Conservation (phyloP, 1,140 invertebrate species). For the Drosophila prosaltans region DNA sequence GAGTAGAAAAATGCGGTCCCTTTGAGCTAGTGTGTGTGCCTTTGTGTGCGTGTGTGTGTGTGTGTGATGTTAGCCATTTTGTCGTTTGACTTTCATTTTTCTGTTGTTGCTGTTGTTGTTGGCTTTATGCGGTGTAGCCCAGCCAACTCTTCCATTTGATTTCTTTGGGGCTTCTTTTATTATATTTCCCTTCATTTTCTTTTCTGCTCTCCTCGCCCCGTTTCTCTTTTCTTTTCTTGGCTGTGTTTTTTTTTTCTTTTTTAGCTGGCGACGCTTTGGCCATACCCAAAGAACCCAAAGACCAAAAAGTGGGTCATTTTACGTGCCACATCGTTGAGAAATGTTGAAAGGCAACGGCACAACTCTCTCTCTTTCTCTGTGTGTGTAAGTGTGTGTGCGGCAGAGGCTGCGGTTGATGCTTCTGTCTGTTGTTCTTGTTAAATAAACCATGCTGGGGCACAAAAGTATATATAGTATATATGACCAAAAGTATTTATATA, state of each 20-base stretch:
- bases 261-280: conserved; percentile 42
- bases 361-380: not conserved
- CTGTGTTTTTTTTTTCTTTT: conserved; percentile 12
- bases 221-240: not conserved
- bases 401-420: conserved; percentile 23
- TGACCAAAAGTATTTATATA: conserved; percentile 13
- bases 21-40: not conserved
- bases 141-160: conserved; percentile 75
- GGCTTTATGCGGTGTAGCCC: conserved; percentile 39
- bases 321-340: conserved; percentile 41
- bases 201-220: no score
- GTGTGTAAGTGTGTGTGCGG: conserved; percentile 18
- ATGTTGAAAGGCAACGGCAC: conserved; percentile 38
- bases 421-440: conserved; percentile 72
- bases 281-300: conserved; percentile 40
- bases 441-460: conserved; percentile 65
- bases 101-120: conserved; percentile 28
- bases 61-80: conserved; percentile 15
- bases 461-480: conserved; percentile 30
- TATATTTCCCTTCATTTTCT: conserved; percentile 9
- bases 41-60: not conserved
- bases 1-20: not conserved
- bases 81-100: conserved; percentile 26
- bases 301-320: conserved; percentile 74
- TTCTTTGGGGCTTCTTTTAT: conserved; percentile 65